Percentiles rank a stretch among this genome's conserved stretches.
phyloP scores from a whole-genome alignment of 2,113 vertebrate genomes.

The Brevimyrus niger region DNA sequence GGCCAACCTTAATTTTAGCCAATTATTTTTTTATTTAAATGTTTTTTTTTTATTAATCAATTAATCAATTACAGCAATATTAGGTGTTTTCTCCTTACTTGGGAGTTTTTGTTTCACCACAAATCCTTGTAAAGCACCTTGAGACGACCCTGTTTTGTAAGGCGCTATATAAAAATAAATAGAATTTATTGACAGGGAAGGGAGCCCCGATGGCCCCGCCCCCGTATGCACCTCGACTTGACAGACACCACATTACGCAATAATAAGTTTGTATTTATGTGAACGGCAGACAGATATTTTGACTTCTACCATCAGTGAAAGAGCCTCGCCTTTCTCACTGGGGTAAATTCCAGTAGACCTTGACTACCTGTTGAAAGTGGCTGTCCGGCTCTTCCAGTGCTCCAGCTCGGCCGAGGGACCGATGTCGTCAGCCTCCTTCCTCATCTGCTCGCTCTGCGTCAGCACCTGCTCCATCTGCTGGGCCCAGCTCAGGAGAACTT shows the following conservation, averaged over 20 bases:
- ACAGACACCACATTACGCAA: background rate
- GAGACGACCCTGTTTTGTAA: too few species aligned
- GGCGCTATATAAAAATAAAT: too few species aligned
- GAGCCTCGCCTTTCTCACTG: background rate
- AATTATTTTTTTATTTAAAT: too few species aligned
- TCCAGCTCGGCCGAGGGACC: constrained; percentile 71
- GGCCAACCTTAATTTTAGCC: background rate
- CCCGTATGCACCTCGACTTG: background rate
- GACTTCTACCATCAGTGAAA: background rate
- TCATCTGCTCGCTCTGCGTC: constrained; percentile 68
- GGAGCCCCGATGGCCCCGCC: background rate
- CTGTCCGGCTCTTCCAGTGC: constrained; percentile 69
- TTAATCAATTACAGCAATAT: too few species aligned
- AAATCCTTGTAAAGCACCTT: too few species aligned
- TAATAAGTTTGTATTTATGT: background rate
- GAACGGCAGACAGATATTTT: background rate
- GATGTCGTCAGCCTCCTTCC: constrained; percentile 66
- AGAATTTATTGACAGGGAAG: background rate
- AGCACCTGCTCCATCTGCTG: constrained; percentile 67
- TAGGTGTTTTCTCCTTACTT: too few species aligned
- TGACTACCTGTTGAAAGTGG: constrained; percentile 65
- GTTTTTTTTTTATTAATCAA: too few species aligned
- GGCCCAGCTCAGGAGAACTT: constrained; percentile 55
- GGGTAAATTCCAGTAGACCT: background rate
- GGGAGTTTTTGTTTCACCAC: too few species aligned